Conservation (phyloP, 2,888 invertebrate species). For the Hartigia nigra region DNA sequence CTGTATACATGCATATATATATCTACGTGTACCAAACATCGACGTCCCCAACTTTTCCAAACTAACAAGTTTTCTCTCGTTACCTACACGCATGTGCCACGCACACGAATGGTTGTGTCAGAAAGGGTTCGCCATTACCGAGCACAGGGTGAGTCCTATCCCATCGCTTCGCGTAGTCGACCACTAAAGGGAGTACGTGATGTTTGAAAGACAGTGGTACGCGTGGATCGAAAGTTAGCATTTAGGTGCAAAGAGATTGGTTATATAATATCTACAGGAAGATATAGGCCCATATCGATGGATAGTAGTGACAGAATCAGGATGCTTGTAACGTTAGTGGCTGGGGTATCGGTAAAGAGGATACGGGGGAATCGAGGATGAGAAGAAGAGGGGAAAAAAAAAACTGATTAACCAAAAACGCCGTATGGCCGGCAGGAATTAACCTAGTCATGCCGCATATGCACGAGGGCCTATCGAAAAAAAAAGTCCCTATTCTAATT, state of each 20-base stretch:
- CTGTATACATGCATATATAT: neutral
- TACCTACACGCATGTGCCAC: neutral
- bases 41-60: neutral
- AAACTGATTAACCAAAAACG: conserved; percentile 44
- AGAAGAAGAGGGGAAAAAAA: conserved; percentile 27
- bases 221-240: neutral
- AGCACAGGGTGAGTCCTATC: neutral
- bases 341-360: neutral
- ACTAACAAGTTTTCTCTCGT: neutral
- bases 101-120: neutral
- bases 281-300: neutral
- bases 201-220: conserved; percentile 3
- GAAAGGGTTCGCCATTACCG: neutral
- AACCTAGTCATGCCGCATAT: conserved; percentile 60
- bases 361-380: neutral
- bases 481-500: conserved; percentile 56
- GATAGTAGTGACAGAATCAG: neutral
- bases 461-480: conserved; percentile 45
- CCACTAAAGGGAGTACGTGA: neutral
- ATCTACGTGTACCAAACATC: neutral
- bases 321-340: neutral
- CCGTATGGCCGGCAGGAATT: conserved; percentile 49
- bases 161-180: neutral
- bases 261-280: neutral
- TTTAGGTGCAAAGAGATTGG: neutral